Conservation (phyloP, 2,888 invertebrate genomes). For the Scaptomyza tumidula region DNA sequence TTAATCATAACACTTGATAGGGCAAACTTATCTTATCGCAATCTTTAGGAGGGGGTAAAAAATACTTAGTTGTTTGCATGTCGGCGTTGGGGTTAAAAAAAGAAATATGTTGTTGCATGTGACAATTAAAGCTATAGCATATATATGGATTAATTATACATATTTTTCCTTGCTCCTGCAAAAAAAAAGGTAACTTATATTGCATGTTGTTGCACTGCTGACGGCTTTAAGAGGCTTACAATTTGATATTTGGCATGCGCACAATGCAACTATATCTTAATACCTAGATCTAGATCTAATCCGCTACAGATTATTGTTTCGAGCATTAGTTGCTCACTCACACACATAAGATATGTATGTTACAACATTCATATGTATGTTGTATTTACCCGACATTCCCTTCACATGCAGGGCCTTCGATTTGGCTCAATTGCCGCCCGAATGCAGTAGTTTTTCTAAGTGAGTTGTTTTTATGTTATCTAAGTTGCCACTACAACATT, state of each 20-base stretch:
- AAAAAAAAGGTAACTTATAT: conserved; percentile 13
- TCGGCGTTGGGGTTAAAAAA: background rate
- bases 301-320: conserved; percentile 33
- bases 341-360: background rate
- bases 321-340: conserved; percentile 4
- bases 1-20: conserved; percentile 29
- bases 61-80: conserved; percentile 30
- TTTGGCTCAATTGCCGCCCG: conserved; percentile 36
- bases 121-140: conserved; percentile 9
- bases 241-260: conserved; percentile 58
- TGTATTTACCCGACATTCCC: conserved; percentile 10
- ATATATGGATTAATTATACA: conserved; percentile 34
- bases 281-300: conserved; percentile 46
- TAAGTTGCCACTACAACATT: conserved; percentile 59
- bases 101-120: conserved; percentile 14
- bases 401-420: conserved; percentile 55
- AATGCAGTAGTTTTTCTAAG: conserved; percentile 49
- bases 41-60: conserved; percentile 1
- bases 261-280: conserved; percentile 68
- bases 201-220: conserved; percentile 56
- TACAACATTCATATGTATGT: background rate
- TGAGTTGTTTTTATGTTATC: conserved; percentile 19
- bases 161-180: background rate
- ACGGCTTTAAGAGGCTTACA: conserved; percentile 22
- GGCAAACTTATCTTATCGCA: conserved; percentile 17